These are phyloP conservation scores for Arvicanthis niloticus DNA, from an alignment of 2,113 vertebrate species.

Conservation along the genomic window DNA sequence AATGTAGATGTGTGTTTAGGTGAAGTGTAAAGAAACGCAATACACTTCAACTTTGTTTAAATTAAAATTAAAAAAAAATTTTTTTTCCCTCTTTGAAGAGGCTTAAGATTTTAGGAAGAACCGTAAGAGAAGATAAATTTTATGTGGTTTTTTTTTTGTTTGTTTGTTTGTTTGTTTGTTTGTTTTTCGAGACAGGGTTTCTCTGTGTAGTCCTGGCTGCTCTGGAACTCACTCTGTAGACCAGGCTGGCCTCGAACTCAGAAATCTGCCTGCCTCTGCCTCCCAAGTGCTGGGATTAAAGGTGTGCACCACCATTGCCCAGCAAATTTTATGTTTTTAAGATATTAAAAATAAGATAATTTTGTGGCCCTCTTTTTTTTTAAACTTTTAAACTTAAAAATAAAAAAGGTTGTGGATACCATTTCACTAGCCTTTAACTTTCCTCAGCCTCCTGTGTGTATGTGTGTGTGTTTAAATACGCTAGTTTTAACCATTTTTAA, in stretches of 20 bases:
- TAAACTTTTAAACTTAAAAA: background rate
- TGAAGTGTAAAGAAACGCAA: background rate
- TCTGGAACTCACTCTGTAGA: too few relatives aligned
- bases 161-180: background rate
- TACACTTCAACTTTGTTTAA: background rate
- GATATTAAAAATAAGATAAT: too few relatives aligned
- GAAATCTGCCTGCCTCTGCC: too few relatives aligned
- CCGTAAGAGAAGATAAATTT: constrained; percentile 19
- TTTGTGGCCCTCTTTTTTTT: background rate
- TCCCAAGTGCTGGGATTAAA: too few relatives aligned
- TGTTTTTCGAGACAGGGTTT: background rate
- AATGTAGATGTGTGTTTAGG: background rate
- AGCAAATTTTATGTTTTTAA: too few relatives aligned
- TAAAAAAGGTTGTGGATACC: background rate
- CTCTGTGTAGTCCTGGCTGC: too few relatives aligned
- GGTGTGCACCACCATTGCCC: too few relatives aligned
- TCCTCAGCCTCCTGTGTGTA: background rate
- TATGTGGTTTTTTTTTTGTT: background rate
- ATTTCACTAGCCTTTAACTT: background rate
- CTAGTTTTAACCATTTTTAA: background rate
- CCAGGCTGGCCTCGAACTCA: too few relatives aligned
- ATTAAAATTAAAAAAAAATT: background rate
- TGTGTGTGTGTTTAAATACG: background rate
- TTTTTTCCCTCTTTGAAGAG: constrained; percentile 18
- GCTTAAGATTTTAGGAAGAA: background rate